Conservation (phyloP, 2,113 vertebrate species). For the Atrichornis clamosus region DNA sequence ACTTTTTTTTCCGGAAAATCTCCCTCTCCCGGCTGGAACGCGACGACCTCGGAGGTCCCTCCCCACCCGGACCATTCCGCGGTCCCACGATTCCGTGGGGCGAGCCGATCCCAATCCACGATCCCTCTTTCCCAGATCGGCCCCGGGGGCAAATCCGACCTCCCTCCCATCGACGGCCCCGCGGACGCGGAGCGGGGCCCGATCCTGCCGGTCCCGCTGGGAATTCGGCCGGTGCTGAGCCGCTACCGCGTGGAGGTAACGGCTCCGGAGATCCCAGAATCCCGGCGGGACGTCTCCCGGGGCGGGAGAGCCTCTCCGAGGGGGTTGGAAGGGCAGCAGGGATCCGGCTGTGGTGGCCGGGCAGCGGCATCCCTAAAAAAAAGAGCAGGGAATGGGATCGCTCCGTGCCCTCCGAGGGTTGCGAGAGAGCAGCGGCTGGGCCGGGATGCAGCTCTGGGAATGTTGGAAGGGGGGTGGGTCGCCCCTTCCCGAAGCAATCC, state of each 20-base stretch:
- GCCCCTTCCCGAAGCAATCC: background rate
- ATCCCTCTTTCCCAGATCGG: background rate
- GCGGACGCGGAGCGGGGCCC: background rate
- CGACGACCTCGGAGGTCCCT: background rate
- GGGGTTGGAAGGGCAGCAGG: background rate
- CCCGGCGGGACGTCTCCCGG: accelerated
- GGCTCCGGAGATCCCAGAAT: accelerated
- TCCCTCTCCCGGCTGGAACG: background rate
- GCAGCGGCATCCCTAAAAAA: background rate
- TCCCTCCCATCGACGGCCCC: background rate
- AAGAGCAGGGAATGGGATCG: background rate
- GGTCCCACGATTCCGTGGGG: background rate
- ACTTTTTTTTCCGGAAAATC: background rate
- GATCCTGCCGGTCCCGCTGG: background rate
- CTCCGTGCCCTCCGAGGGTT: background rate
- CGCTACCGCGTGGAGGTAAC: background rate
- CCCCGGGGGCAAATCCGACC: background rate
- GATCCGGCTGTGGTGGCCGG: accelerated
- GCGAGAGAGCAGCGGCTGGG: accelerated
- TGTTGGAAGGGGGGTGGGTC: accelerated
- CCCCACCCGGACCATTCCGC: background rate
- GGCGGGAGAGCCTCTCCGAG: background rate
- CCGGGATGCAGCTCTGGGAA: background rate
- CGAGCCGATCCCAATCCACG: background rate
- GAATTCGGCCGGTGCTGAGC: background rate